Evolutionary conservation across 2,797 vertebrate species (phyloP).

Genomic region (Diplodus sargus): DNA sequence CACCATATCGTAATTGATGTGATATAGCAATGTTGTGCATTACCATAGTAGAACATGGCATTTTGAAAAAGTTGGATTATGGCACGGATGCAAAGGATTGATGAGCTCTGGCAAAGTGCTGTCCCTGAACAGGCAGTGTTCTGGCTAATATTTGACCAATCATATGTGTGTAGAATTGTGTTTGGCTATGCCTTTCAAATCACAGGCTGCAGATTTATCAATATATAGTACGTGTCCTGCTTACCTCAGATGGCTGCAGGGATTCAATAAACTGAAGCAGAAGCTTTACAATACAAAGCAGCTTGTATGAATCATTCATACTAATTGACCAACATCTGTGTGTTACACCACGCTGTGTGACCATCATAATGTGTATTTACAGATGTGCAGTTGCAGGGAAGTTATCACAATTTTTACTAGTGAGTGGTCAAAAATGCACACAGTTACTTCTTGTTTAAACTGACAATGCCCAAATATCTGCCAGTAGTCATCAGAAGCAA

Average conservation of each 20-base stretch:
- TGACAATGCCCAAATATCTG: not conserved
- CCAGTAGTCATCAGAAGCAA: not conserved
- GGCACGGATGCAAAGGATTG: not conserved
- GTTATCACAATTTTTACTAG: not conserved
- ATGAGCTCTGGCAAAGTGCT: not conserved
- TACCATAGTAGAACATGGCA: not conserved
- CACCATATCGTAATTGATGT: not conserved
- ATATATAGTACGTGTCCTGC: not conserved
- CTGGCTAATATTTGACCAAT: not conserved
- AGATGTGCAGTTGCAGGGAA: not conserved
- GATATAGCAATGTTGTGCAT: not conserved
- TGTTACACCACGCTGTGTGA: not conserved
- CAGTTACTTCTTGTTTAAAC: not conserved
- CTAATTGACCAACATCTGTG: not conserved
- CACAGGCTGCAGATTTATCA: not conserved
- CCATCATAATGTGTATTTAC: not conserved
- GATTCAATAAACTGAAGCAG: conserved; percentile 1
- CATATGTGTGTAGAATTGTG: not conserved
- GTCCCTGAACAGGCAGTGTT: not conserved
- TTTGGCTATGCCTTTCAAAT: not conserved
- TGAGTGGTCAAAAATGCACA: not conserved
- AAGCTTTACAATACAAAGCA: conserved; percentile 1
- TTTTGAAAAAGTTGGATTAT: not conserved
- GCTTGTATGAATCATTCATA: not conserved
- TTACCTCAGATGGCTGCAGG: not conserved